These are phyloP conservation scores for Baronia brevicornis DNA, from an alignment of 2,888 invertebrate genomes.

Conservation along the genomic window DNA sequence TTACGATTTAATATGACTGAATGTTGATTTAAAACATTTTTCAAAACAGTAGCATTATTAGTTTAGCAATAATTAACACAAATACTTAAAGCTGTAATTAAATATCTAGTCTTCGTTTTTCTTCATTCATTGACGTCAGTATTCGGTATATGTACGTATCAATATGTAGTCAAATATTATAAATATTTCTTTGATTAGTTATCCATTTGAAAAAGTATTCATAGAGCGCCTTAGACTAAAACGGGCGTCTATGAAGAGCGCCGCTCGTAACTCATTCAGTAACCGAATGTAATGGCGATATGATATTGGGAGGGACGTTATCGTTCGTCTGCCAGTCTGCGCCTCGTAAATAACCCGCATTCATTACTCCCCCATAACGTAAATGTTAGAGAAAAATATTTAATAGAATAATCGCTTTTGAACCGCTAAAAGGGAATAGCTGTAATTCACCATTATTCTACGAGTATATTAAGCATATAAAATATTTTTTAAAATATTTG, in stretches of 20 bases:
- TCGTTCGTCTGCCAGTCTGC: slow-evolving; percentile 51
- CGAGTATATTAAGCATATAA: slow-evolving; percentile 18
- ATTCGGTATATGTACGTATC: no score
- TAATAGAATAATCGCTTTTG: slow-evolving; percentile 36
- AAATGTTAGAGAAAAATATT: slow-evolving; percentile 47
- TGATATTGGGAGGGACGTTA: slow-evolving; percentile 55
- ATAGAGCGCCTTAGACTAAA: slow-evolving; percentile 8
- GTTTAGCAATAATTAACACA: no score
- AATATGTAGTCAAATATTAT: no score
- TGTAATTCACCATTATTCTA: no score
- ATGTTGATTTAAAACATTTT: no score
- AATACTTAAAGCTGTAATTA: no score
- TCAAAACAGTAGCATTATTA: slow-evolving; percentile 5
- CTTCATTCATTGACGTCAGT: no score
- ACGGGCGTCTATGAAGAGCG: slow-evolving; percentile 6
- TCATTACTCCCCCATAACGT: slow-evolving; percentile 47
- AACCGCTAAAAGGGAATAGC: slow-evolving; percentile 25
- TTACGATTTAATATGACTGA: no score
- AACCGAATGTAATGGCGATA: slow-evolving; percentile 51
- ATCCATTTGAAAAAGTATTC: slow-evolving; percentile 9
- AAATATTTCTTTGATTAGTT: slow-evolving; percentile 7
- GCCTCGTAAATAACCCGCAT: slow-evolving; percentile 56
- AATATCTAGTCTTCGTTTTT: no score
- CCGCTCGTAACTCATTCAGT: slow-evolving; percentile 37
- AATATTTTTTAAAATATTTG: no score